Conservation (phyloP, 2,888 invertebrate genomes). For the Meiosimyza decipiens region DNA sequence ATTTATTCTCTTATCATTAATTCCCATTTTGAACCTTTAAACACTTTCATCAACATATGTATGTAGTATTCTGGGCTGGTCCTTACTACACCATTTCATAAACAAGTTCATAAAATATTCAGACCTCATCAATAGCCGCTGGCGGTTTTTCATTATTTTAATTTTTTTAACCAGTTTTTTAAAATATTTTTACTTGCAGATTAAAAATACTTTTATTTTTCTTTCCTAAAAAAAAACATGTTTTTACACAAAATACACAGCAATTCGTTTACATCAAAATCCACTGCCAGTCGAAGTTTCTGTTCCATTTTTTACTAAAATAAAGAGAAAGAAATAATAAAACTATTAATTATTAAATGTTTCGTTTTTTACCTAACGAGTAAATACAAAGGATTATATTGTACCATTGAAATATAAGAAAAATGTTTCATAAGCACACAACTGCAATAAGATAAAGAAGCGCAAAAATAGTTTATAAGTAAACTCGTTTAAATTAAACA, state of each 20-base stretch:
- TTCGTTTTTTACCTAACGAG: too few species aligned
- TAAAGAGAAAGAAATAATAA: background rate
- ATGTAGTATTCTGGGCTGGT: slow-evolving; percentile 27
- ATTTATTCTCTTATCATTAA: too few species aligned
- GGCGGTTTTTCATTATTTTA: slow-evolving; percentile 17
- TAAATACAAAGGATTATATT: too few species aligned
- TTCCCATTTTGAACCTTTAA: too few species aligned
- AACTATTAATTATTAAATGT: too few species aligned
- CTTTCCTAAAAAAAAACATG: background rate
- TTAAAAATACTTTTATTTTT: background rate
- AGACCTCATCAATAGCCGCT: slow-evolving; percentile 15
- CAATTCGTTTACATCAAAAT: slow-evolving; percentile 20
- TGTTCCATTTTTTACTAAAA: background rate
- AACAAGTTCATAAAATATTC: background rate
- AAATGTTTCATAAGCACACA: slow-evolving; percentile 1
- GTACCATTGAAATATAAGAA: background rate
- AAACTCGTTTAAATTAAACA: slow-evolving; percentile 1
- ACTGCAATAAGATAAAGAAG: background rate
- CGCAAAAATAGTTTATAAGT: background rate
- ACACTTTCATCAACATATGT: too few species aligned
- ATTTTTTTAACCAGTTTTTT: background rate
- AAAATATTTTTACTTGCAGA: too few species aligned
- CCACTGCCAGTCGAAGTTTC: slow-evolving; percentile 26
- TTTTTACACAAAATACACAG: too few species aligned
- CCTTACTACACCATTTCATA: slow-evolving; percentile 21